Evolutionary conservation across 2,888 invertebrate genomes (phyloP).

Genomic region (Lepetodrilus schrolli): DNA sequence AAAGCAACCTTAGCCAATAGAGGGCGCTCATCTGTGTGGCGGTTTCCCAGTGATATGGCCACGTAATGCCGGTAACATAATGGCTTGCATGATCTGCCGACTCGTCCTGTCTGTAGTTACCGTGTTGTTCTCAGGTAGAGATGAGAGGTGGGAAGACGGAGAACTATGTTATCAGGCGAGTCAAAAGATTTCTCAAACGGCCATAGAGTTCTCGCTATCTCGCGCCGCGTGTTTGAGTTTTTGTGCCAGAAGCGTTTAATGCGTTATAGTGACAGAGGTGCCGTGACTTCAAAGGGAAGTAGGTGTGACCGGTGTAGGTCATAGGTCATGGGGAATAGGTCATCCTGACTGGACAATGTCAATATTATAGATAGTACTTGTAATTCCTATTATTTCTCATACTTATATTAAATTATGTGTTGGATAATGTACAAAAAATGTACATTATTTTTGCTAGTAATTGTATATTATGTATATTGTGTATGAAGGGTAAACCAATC

Average conservation of each 20-base stretch:
- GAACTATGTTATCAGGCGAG: neutral
- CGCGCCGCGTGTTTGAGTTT: neutral
- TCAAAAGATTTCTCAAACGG: neutral
- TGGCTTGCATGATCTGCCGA: neutral
- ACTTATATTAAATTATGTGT: too few species aligned
- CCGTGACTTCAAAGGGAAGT: neutral
- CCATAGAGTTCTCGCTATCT: neutral
- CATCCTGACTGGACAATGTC: too few species aligned
- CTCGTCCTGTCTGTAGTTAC: neutral
- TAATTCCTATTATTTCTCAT: too few species aligned
- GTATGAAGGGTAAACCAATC: too few species aligned
- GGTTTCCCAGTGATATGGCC: neutral
- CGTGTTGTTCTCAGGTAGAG: neutral
- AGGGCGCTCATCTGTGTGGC: neutral
- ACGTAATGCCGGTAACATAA: neutral
- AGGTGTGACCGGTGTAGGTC: neutral
- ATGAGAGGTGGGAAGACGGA: neutral
- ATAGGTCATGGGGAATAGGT: neutral
- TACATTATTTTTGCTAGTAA: too few species aligned
- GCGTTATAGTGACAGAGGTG: neutral
- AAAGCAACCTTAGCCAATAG: neutral
- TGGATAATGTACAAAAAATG: too few species aligned
- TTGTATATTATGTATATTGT: too few species aligned
- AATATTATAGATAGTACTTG: too few species aligned
- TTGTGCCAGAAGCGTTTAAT: neutral